Conservation (phyloP, 2,797 vertebrate genomes). For the Selene dorsalis region DNA sequence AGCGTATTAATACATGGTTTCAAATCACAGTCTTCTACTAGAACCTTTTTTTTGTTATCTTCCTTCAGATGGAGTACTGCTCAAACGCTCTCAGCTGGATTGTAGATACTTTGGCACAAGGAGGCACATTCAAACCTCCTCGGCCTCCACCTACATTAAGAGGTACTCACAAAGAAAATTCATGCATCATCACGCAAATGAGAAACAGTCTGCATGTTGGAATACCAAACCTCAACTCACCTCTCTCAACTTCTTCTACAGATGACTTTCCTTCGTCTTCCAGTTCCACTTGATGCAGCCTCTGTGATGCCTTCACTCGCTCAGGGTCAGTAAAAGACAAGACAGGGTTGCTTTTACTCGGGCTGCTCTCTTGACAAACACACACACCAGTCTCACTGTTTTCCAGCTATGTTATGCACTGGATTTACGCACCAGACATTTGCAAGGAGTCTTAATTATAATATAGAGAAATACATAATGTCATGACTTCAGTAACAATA, state of each 20-base stretch:
- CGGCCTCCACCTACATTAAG: slow-evolving; percentile 77
- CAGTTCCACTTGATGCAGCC: slow-evolving; percentile 47
- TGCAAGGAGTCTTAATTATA: neutral
- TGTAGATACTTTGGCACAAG: slow-evolving; percentile 86
- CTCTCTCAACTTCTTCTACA: slow-evolving; percentile 25
- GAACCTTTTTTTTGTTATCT: neutral
- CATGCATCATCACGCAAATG: neutral
- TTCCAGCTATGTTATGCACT: neutral
- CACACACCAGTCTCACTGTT: neutral
- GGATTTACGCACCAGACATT: neutral
- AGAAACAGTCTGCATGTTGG: neutral
- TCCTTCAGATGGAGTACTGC: slow-evolving; percentile 88
- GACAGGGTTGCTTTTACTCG: neutral
- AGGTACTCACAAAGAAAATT: slow-evolving; percentile 55
- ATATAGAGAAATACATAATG: neutral
- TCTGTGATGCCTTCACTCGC: slow-evolving; percentile 2
- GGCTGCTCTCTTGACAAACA: neutral
- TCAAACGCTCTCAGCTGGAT: slow-evolving; percentile 87
- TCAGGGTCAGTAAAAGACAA: slow-evolving; percentile 18
- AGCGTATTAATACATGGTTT: neutral
- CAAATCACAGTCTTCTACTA: neutral
- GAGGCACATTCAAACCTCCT: slow-evolving; percentile 77
- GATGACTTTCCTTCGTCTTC: slow-evolving; percentile 49
- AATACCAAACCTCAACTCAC: neutral
- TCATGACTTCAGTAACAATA: slow-evolving; percentile 17